phyloP scores from a whole-genome alignment of 2,888 invertebrate genomes.

The Acleris laterana region DNA sequence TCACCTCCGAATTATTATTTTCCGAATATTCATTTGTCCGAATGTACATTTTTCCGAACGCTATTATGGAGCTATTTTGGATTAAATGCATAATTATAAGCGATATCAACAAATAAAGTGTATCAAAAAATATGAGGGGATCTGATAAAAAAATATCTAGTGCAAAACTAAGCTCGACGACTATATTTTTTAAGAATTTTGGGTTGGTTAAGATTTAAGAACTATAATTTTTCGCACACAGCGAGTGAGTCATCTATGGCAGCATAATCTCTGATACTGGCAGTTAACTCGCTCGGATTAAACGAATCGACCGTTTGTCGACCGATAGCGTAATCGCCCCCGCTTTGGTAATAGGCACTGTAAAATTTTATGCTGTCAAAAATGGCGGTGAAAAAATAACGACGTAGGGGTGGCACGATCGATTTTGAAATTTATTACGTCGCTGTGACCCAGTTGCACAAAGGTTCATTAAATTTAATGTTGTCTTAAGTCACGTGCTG shows the following conservation, averaged over 20 bases:
- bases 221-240: conserved; percentile 38
- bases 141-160: too few relatives aligned
- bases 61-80: too few relatives aligned
- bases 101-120: too few relatives aligned
- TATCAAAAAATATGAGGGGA: too few relatives aligned
- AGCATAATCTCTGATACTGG: conserved; percentile 77
- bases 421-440: conserved; percentile 12
- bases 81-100: too few relatives aligned
- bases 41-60: too few relatives aligned
- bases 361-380: conserved; percentile 43
- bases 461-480: too few relatives aligned
- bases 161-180: too few relatives aligned
- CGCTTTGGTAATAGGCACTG: conserved; percentile 27
- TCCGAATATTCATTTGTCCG: too few relatives aligned
- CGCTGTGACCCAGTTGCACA: neutral
- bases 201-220: neutral
- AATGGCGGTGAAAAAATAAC: conserved; percentile 25
- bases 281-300: conserved; percentile 71
- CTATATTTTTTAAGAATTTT: too few relatives aligned
- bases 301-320: conserved; percentile 50
- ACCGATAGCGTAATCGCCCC: conserved; percentile 24
- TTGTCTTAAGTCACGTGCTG: too few relatives aligned
- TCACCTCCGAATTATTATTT: too few relatives aligned
- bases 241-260: conserved; percentile 53
- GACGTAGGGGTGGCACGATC: neutral